Evolutionary conservation across 2,888 invertebrate genomes (phyloP), one percentile per base, ranked within the genome.

Genomic region (Drosophila dives): DNA sequence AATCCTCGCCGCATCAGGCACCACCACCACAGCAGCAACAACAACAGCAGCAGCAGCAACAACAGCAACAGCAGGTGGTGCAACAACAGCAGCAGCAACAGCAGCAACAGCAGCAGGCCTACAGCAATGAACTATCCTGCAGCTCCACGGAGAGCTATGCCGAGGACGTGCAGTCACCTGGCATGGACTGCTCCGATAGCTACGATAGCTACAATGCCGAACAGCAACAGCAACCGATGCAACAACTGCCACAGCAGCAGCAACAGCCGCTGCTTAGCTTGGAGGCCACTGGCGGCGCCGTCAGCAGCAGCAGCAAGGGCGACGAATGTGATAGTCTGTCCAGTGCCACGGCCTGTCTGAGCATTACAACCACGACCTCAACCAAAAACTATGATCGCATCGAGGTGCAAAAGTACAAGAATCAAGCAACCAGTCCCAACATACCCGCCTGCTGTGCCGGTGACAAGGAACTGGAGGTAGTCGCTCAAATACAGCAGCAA

Each of bases 401-500:
- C 63, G 93, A 93, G 80, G 92, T 93, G 73, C 93, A 93, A 68
- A 93, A 92, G 80, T 92, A 92, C 62, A 93, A 93, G 78, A 92
- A 93, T 75, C 93, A 93, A 86, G 93, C 93, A 64, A 93, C 93
- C 70, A 93, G 93, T 90, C 93, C 93, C 65, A 93, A 93, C 71
- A 93, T 93, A 83, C 93, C 93, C 20, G 82, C 77, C 62, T 89
- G 85, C 61, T 89, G 85, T 86, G 79, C 79, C 10, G 70, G 59
- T 33, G 86, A 89, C 49, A 90, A 89, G 29, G 89, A 90, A n/a
- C 51, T 77, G n/a, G 79, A 72, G 1, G 10, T 50, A 45, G 68
- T 61, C n/a, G 36, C 64, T 53, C 62, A 63, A 17, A 73, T 71
- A 15, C 64, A 66, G 42, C 60, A 60, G 2, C 75, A 69, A 33